Evolutionary conservation across 2,113 vertebrate genomes (phyloP).

Genomic region (Naja naja): DNA sequence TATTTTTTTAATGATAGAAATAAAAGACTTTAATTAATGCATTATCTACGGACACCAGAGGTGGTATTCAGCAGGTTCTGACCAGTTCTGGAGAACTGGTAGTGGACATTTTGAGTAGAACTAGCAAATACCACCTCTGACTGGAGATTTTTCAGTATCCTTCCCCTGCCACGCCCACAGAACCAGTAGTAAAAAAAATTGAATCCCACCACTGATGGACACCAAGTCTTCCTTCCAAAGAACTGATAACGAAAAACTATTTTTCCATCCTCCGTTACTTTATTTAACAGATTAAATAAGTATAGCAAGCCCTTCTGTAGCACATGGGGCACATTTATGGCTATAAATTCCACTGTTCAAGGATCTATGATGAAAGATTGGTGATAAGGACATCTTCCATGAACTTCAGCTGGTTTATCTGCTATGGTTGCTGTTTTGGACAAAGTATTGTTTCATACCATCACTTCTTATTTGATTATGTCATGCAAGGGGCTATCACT

Average conservation of each 20-base stretch:
- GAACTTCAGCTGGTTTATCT: neutral
- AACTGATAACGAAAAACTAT: neutral
- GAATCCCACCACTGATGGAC: too few relatives aligned
- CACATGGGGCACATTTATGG: neutral
- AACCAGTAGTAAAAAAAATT: too few relatives aligned
- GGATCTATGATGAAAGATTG: neutral
- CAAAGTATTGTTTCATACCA: neutral
- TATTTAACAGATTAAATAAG: accelerated
- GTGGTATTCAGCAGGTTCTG: too few relatives aligned
- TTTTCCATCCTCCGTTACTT: neutral
- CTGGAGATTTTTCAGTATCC: too few relatives aligned
- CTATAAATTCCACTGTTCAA: neutral
- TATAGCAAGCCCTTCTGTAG: neutral
- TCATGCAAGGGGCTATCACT: neutral
- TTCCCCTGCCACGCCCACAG: too few relatives aligned
- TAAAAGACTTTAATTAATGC: neutral
- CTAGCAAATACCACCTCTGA: too few relatives aligned
- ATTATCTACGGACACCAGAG: too few relatives aligned
- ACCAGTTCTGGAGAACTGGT: too few relatives aligned
- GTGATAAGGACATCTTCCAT: neutral
- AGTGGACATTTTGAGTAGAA: too few relatives aligned
- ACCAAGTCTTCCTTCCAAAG: neutral
- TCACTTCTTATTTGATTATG: neutral
- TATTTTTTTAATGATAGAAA: neutral
- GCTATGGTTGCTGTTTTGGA: neutral